Base-by-base conservation (phyloP, 2,797 vertebrate genomes). In the Cichlasoma orientale region DNA sequence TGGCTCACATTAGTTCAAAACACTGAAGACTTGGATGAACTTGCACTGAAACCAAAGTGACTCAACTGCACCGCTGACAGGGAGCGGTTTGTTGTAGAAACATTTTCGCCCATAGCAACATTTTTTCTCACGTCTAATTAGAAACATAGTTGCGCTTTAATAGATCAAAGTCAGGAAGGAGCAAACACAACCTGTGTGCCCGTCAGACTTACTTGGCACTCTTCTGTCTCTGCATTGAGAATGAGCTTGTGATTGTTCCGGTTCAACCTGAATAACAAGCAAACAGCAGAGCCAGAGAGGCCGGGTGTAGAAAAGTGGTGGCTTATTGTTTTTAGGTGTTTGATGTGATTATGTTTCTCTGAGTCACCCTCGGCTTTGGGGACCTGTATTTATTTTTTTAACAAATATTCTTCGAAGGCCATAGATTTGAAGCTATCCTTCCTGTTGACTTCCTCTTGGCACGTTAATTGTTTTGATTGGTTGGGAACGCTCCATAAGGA, bases 51-150 rank as follows among this genome's bases (percentile, higher is more conserved):
- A 44, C 25, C 25, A 6, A 4, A n/a, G 70, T 87, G 55, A 80
- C 82, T 84, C 76, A 74, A 12, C 21, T 74, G 13, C 59, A 76
- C 29, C 56, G 55, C 53, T 33, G 3, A 56, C 7, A 74, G 79
- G 87, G 89, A 82, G 87, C 90, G 87, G 81, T 89, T 79, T 79
- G 89, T 89, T 91, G 61, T 87, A 70, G 71, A 90, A 85, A 78
- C 58, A 23, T 80, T 90, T 90, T 86, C 8, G 68, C 84, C 85
- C 87, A 83, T 89, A 82, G 88, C 86, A 87, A 91, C 87, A 80
- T 83, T 77, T 86, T 88, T 79, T 76, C 61, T 63, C 14, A 7
- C 44, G 56, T 7, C 71, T 55, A 74, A 80, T 78, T 21, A 89
- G 75, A 53, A 66, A 63, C 75, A 69, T 71, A 63, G 88, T 76